Evolutionary conservation across 2,113 vertebrate species (phyloP).

Genomic region (Trichomycterus rosablanca): DNA sequence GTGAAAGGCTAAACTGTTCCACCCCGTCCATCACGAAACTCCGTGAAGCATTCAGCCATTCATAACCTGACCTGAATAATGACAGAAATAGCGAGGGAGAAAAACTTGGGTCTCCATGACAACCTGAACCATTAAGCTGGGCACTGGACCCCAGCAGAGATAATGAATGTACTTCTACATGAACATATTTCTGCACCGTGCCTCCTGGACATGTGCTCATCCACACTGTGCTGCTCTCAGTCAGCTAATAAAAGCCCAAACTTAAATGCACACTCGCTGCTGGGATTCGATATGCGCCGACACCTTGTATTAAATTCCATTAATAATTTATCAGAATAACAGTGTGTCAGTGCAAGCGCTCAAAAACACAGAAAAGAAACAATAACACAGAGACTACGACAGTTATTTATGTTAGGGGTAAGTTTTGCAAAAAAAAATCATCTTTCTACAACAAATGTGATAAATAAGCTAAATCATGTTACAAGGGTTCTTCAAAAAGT

Average conservation of each 20-base stretch:
- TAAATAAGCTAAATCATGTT: too few relatives aligned
- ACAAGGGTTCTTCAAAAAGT: too few relatives aligned
- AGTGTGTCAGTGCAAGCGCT: too few relatives aligned
- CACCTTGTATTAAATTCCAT: too few relatives aligned
- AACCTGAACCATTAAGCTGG: conserved; percentile 46
- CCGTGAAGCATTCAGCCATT: conserved; percentile 12
- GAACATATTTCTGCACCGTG: conserved; percentile 33
- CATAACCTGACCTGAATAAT: conserved; percentile 34
- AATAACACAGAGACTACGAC: too few relatives aligned
- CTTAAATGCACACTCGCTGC: conserved; percentile 11
- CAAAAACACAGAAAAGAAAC: too few relatives aligned
- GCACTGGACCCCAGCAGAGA: conserved; percentile 36
- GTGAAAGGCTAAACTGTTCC: conserved; percentile 16
- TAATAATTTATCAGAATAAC: too few relatives aligned
- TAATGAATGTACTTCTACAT: conserved; percentile 32
- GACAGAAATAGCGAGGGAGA: conserved; percentile 12
- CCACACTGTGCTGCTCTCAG: conserved; percentile 10
- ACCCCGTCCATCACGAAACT: neutral
- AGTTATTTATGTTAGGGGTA: too few relatives aligned
- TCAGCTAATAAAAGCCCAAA: neutral
- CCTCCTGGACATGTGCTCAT: neutral
- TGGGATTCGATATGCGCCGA: too few relatives aligned
- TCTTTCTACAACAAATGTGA: too few relatives aligned
- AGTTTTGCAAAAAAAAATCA: too few relatives aligned
- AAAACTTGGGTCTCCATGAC: conserved; percentile 58